Base-by-base conservation (phyloP, 2,113 vertebrate genomes). In the Cyphomyrus discorhynchus region DNA sequence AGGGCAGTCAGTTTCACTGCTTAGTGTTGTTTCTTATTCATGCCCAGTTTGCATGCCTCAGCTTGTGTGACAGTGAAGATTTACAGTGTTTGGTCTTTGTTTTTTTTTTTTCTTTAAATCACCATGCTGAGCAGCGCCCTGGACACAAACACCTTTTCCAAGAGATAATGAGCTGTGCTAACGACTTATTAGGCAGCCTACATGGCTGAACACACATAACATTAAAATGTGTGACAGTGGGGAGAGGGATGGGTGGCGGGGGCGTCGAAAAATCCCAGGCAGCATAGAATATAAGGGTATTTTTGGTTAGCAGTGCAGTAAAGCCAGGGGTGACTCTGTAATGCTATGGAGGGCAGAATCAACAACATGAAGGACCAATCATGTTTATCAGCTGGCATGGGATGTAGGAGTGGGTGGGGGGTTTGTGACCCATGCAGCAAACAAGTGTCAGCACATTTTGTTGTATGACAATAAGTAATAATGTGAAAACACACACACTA, bases 101-200 rank as follows among this genome's bases (percentile, higher is more conserved):
- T 88, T 74, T 49, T 47, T 74, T 47, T 47, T 39, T 53, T 35
- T 15, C 21, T 85, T 27, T 50, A 86, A 50, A 47, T 86, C 21
- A 47, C 24, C 45, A 13, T 50, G 45, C 88, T 53, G 88, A 80
- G 39, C 66, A 49, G 45, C 66, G 46, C 52, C 45, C 88, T 46
- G 45, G 87, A 42, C 45, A 77, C 66, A 46, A 88, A 39, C 62
- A 77, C 62, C 39, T 77, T 49, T 77, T 88, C 74, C 62, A 88
- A 47, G 21, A 11, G 49, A 66, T 82, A 89, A 82, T 89, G 70
- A 56, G 47, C 10, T 42, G 49, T 52, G 50, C 49, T 42, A 56
- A 42, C 19, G 52, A 89, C 27, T 82, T 47, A 77, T 88, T 74
- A 88, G 66, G 62, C n/a, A 6, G 49, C 50, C 49, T 35, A 83